Evolutionary conservation across 30 jellyfish, hydroid and myxozoan genomes (phyloP), one percentile per base, ranked within the genome.

Genomic region (Catostylus mosaicus): DNA sequence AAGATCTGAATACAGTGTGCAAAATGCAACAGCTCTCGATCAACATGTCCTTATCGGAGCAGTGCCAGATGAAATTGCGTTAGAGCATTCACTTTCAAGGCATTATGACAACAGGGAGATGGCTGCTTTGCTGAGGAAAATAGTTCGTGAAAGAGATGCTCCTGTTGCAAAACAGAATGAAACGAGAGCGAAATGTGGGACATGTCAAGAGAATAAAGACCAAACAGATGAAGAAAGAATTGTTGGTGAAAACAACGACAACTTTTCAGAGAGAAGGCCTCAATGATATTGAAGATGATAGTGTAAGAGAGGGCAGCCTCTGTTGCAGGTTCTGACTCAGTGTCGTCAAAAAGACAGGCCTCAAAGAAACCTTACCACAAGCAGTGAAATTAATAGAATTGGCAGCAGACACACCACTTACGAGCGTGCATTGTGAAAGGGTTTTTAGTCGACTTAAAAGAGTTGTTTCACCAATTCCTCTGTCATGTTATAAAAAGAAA

Each of bases 71-170:
- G 8, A 27, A 31, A 63, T 63, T 23, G 75, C 75, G 26, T 46
- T 63, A 12, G 75, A 26, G 47, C 75, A 63, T 31, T 63, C 46
- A 12, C 75, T 63, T 63, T 63, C 75, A 40, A 46, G 26, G 26
- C 75, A 22, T n/a, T 63, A 63, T 33, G 20, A 63, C 19, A 63
- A 63, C 75, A 63, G 26, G 75, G 75, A 63, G 30, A 46, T 63
- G 2, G 40, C 75, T 63, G 75, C 75, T 33, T 46, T 63, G 19
- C 75, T 63, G 8, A 40, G 47, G 26, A 63, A 63, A 63, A 33
- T 27, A 22, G 75, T 63, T 31, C 26, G 32, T 22, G 75, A 63
- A 63, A 63, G 75, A 63, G 75, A 63, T 33, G 75, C 75, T 4
- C 26, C 47, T 30, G 16, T 63, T 63, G 40, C 47, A 22, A 31